Evolutionary conservation across 2,797 vertebrate species (phyloP), one percentile per base, ranked within the genome.

Genomic region (Chrosomus eos): DNA sequence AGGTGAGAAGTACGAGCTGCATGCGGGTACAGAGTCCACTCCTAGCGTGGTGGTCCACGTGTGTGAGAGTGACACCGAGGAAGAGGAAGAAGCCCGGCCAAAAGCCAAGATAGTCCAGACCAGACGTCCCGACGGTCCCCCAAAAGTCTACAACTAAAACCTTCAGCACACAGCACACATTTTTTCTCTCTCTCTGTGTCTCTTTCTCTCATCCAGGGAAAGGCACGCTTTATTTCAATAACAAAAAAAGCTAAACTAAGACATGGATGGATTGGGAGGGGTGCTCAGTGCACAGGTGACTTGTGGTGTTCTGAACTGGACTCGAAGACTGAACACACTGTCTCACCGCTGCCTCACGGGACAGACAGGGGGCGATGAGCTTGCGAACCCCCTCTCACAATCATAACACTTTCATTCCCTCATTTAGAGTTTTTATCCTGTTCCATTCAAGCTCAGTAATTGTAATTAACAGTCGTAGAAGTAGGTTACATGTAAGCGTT

Each of bases 1-100:
- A 99, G 98, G 98, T 77, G 98, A 99, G 88, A 97, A 99, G 90
- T 99, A 99, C 0, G 98, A 99, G 93, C 96, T 99, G 40, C 98
- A 99, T 0, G 97, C 98, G 0, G 98, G 98, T 36, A 99, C 98
- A 0, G 98, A 99, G 89, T 99, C 97, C 4, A 99, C 98, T 5
- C 98, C 98, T 3, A 99, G 98, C 1, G 98, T 99, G 33, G 98
- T 99, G 0, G 98, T 99, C 81, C 98, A 99, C 3, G 97, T 99
- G 89, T 99, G 98, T 2, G 98, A 99, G 90, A 99, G 97, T 3
- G 96, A 96, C 89, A 91, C 92, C 0, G 98, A 99, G 91, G 97
- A 97, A 0, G 95, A 95, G 2, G 97, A 97, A 75, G 97, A 97
- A 83, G 97, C 94, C 6, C 96, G 96, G 80, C 95, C 97, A 88